phyloP scores from a whole-genome alignment of 92 coral and sea anemone genomes.

The Palythoa heliodiscus region DNA sequence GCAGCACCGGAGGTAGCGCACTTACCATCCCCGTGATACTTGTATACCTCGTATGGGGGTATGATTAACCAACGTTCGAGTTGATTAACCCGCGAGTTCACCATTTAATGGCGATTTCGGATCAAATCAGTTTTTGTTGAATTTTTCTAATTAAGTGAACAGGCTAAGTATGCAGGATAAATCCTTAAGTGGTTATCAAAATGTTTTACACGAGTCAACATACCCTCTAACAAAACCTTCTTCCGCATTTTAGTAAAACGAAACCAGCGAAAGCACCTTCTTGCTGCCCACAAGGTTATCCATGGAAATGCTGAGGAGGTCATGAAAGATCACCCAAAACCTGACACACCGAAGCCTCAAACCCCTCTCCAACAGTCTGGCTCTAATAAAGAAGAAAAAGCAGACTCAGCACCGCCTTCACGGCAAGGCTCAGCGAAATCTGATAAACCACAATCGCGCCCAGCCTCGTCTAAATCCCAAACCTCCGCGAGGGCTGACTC shows the following conservation, averaged over 20 bases:
- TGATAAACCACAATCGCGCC: slow-evolving; percentile 61
- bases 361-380: slow-evolving; percentile 40
- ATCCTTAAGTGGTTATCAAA: too few species aligned
- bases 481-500: slow-evolving; percentile 68
- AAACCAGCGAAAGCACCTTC: slow-evolving; percentile 85
- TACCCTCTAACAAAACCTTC: neutral
- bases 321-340: slow-evolving; percentile 67
- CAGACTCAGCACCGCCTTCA: slow-evolving; percentile 49
- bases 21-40: too few species aligned
- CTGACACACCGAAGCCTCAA: slow-evolving; percentile 61
- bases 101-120: too few species aligned
- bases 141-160: too few species aligned
- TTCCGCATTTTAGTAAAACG: slow-evolving; percentile 69
- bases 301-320: slow-evolving; percentile 71
- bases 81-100: too few species aligned
- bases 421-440: slow-evolving; percentile 46
- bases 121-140: too few species aligned
- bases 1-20: too few species aligned
- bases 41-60: too few species aligned
- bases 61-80: too few species aligned
- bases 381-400: slow-evolving; percentile 45
- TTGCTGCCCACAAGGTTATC: slow-evolving; percentile 97
- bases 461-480: slow-evolving; percentile 59
- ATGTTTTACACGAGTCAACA: too few species aligned
- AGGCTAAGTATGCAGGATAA: too few species aligned